Evolutionary conservation across 92 coral and sea anemone species (phyloP).

Genomic region (Porites cylindrica): DNA sequence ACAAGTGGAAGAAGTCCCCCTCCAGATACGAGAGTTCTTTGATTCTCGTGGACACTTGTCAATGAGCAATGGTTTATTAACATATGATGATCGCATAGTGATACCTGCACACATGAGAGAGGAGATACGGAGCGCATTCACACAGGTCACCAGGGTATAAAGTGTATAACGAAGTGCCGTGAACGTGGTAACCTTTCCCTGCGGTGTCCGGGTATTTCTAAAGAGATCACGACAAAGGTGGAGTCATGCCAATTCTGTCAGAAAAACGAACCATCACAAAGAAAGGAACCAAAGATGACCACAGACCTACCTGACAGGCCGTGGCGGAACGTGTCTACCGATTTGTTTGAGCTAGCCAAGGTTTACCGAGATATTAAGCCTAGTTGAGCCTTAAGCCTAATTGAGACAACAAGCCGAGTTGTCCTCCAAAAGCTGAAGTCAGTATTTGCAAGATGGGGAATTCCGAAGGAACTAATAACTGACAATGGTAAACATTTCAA

Average conservation of each 20-base stretch:
- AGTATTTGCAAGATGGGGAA: neutral
- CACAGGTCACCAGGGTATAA: slow-evolving; percentile 26
- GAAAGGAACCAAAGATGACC: too few relatives aligned
- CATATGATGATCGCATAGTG: too few relatives aligned
- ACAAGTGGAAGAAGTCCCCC: too few relatives aligned
- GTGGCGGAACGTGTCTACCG: too few relatives aligned
- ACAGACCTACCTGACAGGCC: too few relatives aligned
- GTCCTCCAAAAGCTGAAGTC: neutral
- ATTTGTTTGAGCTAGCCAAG: neutral
- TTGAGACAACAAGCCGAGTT: neutral
- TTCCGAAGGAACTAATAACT: neutral
- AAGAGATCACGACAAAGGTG: neutral
- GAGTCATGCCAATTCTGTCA: neutral
- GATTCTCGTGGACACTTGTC: too few relatives aligned
- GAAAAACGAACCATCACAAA: too few relatives aligned
- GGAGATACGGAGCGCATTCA: neutral
- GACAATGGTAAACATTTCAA: too few relatives aligned
- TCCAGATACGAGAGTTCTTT: too few relatives aligned
- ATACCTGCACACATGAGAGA: too few relatives aligned
- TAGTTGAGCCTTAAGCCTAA: neutral
- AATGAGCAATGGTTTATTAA: too few relatives aligned
- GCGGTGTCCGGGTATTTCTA: slow-evolving; percentile 30
- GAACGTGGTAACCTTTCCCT: slow-evolving; percentile 35
- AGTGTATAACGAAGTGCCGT: slow-evolving; percentile 25
- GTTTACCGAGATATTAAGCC: neutral